These are phyloP conservation scores for Trematomus bernacchii DNA, from an alignment of 2,797 vertebrate genomes.

Conservation along the genomic window DNA sequence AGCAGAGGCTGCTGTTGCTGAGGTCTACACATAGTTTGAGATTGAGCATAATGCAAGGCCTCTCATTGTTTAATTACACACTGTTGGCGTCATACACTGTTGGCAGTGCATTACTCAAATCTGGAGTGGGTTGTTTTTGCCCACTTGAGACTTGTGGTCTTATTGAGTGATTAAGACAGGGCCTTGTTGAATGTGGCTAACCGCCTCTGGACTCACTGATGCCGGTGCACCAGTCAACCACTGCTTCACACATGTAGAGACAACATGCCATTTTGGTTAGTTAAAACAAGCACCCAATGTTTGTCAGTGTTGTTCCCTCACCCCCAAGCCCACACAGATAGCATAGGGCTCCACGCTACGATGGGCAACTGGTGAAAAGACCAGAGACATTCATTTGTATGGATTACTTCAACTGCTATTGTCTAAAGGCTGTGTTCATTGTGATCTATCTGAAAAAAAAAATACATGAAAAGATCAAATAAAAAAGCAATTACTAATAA, in stretches of 20 bases:
- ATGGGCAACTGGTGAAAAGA: constrained; percentile 87
- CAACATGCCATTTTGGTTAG: constrained; percentile 83
- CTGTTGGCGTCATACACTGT: constrained; percentile 84
- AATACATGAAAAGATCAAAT: constrained; percentile 91
- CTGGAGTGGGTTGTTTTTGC: constrained; percentile 83
- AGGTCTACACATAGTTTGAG: constrained; percentile 87
- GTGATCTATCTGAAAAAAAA: constrained; percentile 94
- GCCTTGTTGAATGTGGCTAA: constrained; percentile 82
- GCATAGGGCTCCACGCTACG: constrained; percentile 86
- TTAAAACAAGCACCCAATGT: constrained; percentile 83
- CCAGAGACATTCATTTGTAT: constrained; percentile 91
- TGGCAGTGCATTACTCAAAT: constrained; percentile 86
- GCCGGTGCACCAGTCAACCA: constrained; percentile 69
- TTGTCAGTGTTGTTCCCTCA: constrained; percentile 81
- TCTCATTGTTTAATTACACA: constrained; percentile 88
- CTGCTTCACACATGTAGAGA: constrained; percentile 63
- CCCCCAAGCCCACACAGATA: constrained; percentile 68
- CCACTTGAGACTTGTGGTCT: constrained; percentile 87
- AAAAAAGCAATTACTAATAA: constrained; percentile 92
- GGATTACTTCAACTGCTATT: constrained; percentile 93
- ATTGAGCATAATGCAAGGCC: constrained; percentile 81
- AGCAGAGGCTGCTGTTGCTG: constrained; percentile 84
- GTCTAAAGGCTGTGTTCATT: constrained; percentile 96
- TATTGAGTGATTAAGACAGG: constrained; percentile 71
- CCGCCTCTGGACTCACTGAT: constrained; percentile 73